phyloP scores from a whole-genome alignment of 2,797 vertebrate species.

The Halcyon leucocephala region DNA sequence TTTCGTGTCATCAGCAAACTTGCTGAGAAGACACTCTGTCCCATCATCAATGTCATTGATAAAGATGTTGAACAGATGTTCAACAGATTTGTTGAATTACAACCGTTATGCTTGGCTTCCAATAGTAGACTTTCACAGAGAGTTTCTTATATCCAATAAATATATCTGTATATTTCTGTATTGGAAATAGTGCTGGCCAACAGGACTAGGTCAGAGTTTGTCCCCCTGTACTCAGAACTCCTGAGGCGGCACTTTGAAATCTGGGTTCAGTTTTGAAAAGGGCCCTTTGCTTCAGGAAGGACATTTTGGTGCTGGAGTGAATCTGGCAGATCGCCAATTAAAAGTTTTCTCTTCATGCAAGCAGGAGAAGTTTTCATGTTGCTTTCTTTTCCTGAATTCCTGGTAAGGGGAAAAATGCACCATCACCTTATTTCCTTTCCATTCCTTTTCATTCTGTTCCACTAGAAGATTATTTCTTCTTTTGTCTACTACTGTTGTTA shows the following conservation, averaged over 20 bases:
- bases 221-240: neutral
- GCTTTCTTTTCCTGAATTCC: neutral
- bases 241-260: neutral
- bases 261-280: neutral
- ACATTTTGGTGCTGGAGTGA: neutral
- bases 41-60: no score
- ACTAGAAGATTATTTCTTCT: neutral
- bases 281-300: neutral
- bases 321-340: neutral
- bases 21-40: no score
- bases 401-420: neutral
- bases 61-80: no score
- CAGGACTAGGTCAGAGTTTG: neutral
- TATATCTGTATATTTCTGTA: neutral
- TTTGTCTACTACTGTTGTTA: fast-evolving
- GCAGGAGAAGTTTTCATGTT: neutral
- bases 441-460: neutral
- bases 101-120: constrained; percentile 25
- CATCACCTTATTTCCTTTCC: neutral
- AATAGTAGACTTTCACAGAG: neutral
- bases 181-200: neutral
- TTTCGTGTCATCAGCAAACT: no score
- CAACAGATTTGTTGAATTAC: neutral
- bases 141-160: neutral
- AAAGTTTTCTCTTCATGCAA: neutral